Base-by-base conservation (phyloP, 2,797 vertebrate genomes). In the Pseudomugil tenellus region DNA sequence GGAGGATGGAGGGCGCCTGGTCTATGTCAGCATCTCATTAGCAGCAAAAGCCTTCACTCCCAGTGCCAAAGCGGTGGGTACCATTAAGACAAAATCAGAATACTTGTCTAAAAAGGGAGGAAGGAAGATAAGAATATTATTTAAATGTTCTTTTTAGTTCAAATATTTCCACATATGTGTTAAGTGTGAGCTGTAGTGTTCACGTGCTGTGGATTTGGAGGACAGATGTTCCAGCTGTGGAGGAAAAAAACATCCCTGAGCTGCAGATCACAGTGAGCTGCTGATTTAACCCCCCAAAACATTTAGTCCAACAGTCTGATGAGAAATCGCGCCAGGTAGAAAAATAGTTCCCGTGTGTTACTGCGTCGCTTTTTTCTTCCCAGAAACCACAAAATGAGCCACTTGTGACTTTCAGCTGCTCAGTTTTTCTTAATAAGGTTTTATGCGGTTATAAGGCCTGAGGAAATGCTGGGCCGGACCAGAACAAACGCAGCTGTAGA, bases 1-100 rank as follows among this genome's bases (percentile, higher is more conserved):
- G 94, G 94, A 90, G 94, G 91, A 95, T 95, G 94, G 94, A 95
- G 87, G 94, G 94, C 51, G 94, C 94, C 1, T 95, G 94, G 94
- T 95, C 94, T 13, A 95, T 95, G 94, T 95, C 94, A 63, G 93
- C 94, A 57, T 87, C 93, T 51, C 94, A 95, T 91, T 95, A 93
- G 85, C 86, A 58, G 26, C 71, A 25, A 67, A 59, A 80, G 79
- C 60, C 72, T 65, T 48, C 73, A 74, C 57, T 52, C 2, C 55
- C 64, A 64, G 87, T 90, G 93, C 94, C 93, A 83, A 86, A 93
- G 84, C 90, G 94, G 94, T 94, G 90, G 85, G 94, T 93, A 88
- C 72, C 77, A 77, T 63, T 11, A 4, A 19, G 39, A 7, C 2
- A 56, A 46, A n/a, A 54, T n/a, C n/a, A n/a, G n/a, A n/a, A n/a